Base-by-base conservation (phyloP, 2,888 invertebrate genomes). In the Sussaba pulchella region DNA sequence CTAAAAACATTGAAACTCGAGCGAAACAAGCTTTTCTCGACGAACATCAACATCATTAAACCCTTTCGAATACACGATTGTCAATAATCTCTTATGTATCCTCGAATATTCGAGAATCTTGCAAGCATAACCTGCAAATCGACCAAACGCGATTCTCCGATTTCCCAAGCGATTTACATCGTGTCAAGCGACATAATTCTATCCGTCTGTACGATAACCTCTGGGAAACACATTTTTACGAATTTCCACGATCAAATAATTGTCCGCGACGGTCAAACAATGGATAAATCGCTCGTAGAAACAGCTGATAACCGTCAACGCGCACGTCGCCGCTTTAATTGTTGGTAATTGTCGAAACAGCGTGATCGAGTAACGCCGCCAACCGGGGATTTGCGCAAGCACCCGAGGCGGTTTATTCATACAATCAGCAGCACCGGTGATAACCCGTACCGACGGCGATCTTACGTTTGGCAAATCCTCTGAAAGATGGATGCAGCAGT, bases 11-110 rank as follows among this genome's bases (percentile, higher is more conserved):
- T n/a, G 36, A 5, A n/a, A 24, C 69, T 36, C 1, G 52, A 2
- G 6, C 81, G 47, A 17, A 67, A 66, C 6, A 81, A 41, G 39
- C 43, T 64, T 59, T 57, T 59, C 43, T 77, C 81, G 9, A 81
- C 19, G 12, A 39, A 50, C 14, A 52, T 24, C 41, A 81, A 81
- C 77, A 77, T 80, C 3, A 57, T 59, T 59, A n/a, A n/a, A 52
- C 24, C 1, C 19, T 1, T 10, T 45, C 17, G 12, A 19, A 9
- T 19, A 2, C 12, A 24, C 21, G 24, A 52, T 52, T 10, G 8
- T 26, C 26, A 14, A 1, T n/a, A n/a, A 24, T 26, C 26, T 14
- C n/a, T 8, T 0, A 14, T n/a, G 24, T n/a, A n/a, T 54, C 14
- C 14, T 31, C 26, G 54, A 26, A 26, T 26, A 14, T 54, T 54